phyloP scores from a whole-genome alignment of 2,888 invertebrate genomes.

The Boloria selene region DNA sequence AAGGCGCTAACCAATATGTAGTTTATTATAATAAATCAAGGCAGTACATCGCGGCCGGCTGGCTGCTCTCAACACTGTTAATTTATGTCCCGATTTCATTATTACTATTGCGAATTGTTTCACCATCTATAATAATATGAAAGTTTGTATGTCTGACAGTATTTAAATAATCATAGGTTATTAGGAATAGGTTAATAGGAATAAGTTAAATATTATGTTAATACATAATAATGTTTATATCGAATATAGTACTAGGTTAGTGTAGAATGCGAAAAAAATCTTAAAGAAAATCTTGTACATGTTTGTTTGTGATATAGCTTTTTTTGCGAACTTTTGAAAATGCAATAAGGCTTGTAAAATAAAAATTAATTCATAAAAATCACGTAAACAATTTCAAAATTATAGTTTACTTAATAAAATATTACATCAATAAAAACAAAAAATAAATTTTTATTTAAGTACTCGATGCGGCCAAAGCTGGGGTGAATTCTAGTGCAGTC shows the following conservation, averaged over 20 bases:
- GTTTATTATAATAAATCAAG: conserved; percentile 67
- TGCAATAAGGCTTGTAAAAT: too few species aligned
- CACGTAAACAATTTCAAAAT: too few species aligned
- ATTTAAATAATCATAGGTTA: not conserved
- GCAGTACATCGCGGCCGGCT: conserved; percentile 29
- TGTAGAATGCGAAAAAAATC: too few species aligned
- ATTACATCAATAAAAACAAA: not conserved
- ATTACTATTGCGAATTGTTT: conserved; percentile 38
- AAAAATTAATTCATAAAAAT: too few species aligned
- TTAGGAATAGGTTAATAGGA: not conserved
- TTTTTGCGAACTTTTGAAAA: too few species aligned
- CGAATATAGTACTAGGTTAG: not conserved
- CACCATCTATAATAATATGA: conserved; percentile 29
- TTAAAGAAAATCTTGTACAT: too few species aligned
- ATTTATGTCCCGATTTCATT: conserved; percentile 40
- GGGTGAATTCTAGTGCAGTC: not conserved
- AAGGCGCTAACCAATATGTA: conserved; percentile 46
- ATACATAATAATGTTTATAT: too few species aligned
- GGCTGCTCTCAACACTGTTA: conserved; percentile 43
- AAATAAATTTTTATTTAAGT: not conserved
- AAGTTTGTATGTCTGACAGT: not conserved
- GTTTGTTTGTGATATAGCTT: too few species aligned
- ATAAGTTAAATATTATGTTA: not conserved
- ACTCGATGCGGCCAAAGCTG: not conserved
- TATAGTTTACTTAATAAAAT: too few species aligned